Evolutionary conservation across 2,888 invertebrate genomes (phyloP).

Genomic region (Zaprionus obscuricornis): DNA sequence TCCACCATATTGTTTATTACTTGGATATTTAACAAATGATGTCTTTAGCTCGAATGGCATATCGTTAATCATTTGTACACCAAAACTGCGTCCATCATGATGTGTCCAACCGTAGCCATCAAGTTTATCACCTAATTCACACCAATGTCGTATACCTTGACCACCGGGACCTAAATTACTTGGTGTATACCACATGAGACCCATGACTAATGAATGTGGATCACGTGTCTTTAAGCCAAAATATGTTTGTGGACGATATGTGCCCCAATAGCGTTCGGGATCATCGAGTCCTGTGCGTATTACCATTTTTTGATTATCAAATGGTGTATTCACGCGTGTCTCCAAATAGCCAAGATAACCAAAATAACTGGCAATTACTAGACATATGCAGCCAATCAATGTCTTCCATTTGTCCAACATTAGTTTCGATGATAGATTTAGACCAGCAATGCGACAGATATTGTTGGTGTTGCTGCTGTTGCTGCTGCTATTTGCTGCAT

Average conservation of each 20-base stretch:
- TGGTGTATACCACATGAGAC: slow-evolving; percentile 98
- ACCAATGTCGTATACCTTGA: slow-evolving; percentile 95
- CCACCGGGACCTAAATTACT: slow-evolving; percentile 87
- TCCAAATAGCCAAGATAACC: slow-evolving; percentile 93
- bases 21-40: slow-evolving; percentile 93
- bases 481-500: too few relatives aligned
- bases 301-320: slow-evolving; percentile 91
- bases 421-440: slow-evolving; percentile 62
- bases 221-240: slow-evolving; percentile 96
- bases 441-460: slow-evolving; percentile 24
- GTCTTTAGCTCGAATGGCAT: slow-evolving; percentile 90
- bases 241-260: slow-evolving; percentile 94
- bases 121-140: slow-evolving; percentile 93
- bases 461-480: slow-evolving; percentile 26
- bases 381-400: slow-evolving; percentile 85
- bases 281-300: slow-evolving; percentile 88
- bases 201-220: slow-evolving; percentile 94
- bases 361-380: slow-evolving; percentile 89
- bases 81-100: slow-evolving; percentile 96
- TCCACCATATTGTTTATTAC: slow-evolving; percentile 92
- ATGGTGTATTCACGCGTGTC: slow-evolving; percentile 94
- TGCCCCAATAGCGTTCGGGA: slow-evolving; percentile 95
- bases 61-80: slow-evolving; percentile 94
- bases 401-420: slow-evolving; percentile 86
- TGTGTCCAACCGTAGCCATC: slow-evolving; percentile 94